Base-by-base conservation (phyloP, 2,888 invertebrate genomes). In the Epinotia bilunana region DNA sequence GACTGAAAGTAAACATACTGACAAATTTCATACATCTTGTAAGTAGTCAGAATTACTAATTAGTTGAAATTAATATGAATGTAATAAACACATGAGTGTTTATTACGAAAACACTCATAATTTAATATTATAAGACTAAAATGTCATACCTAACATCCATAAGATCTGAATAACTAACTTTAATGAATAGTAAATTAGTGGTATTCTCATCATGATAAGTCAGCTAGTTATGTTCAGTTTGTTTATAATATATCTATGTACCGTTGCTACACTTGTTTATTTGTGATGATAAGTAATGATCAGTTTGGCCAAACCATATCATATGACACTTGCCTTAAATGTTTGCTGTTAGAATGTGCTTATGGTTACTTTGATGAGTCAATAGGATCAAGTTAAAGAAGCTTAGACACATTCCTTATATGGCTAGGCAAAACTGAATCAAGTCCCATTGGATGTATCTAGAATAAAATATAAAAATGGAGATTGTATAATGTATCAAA, bases 261-360 rank as follows among this genome's bases (percentile, higher is more conserved):
- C 60, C 68, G 72, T 63, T 74, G 16, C 68, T 67, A 49, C 65
- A 70, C 67, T 75, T 77, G 72, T 75, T 75, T 77, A 64, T 73
- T 71, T 74, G 67, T 28, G 46, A 18, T 43, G 71, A 72, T 75
- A 75, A 72, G 33, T 61, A 72, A 67, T 68, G 74, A 72, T 77
- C 70, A 73, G 67, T 78, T 77, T 79, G 61, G 60, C 75, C 74
- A 78, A 49, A 64, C 76, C 60, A 60, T 80, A 77, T 81, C 79
- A 76, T 76, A 72, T 78, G 78, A 78, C 77, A 79, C 83, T 83
- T 83, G 83, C 79, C 81, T 80, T 77, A 78, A 80, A 79, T 83
- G 81, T 83, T 84, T 83, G 78, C 79, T 60, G 18, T 53, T 57
- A 80, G 79, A 84, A 83, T 83, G 80, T 83, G 82, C 81, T 28